Base-by-base conservation (phyloP, 2,888 invertebrate genomes). In the Drosophila basisetae region DNA sequence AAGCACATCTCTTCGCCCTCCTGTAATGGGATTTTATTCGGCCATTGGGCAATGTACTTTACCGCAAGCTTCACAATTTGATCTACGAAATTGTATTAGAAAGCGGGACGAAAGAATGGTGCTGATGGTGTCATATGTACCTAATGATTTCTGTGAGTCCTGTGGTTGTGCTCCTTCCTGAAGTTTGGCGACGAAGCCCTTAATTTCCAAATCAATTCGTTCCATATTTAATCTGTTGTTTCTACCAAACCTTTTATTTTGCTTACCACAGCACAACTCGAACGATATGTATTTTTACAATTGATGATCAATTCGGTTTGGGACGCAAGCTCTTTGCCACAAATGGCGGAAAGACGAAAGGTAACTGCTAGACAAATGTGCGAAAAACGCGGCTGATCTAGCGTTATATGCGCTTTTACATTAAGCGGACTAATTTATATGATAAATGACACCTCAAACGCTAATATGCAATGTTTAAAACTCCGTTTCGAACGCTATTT, bases 41-140 rank as follows among this genome's bases (percentile, higher is more conserved):
- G 68, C 3, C 49, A 65, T 30, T 64, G 54, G 9, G 11, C n/a
- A 22, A 78, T 50, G 49, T 66, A 81, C n/a, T 83, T 56, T 10
- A 76, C 28, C 9, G 72, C 66, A 58, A 71, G 59, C 5, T 53
- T 31, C 30, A 80, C 68, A n/a, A 72, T 33, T n/a, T 47, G 59
- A 54, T 69, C 80, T 80, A 41, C 4, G 3, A 33, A 31, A 59
- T 25, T 6, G 33, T 11, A 47, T 33, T 49, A 11, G 9, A 39
- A 5, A 28, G 11, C 13, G 2, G 25, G 4, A 47, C 25, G 13
- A 60, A 16, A 28, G 22, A 30, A 35, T 28, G 11, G 4, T 52
- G 16, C 28, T 31, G 22, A 3, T 9, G 22, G 9, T 28, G 35
- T 22, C 56, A 6, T 49, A 18, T 25, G 67, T 28, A 78, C 78